Percentiles rank a stretch among this genome's conserved stretches.
Evolutionary conservation across 2,888 invertebrate genomes (phyloP).

Genomic region (Lycia hirtaria): DNA sequence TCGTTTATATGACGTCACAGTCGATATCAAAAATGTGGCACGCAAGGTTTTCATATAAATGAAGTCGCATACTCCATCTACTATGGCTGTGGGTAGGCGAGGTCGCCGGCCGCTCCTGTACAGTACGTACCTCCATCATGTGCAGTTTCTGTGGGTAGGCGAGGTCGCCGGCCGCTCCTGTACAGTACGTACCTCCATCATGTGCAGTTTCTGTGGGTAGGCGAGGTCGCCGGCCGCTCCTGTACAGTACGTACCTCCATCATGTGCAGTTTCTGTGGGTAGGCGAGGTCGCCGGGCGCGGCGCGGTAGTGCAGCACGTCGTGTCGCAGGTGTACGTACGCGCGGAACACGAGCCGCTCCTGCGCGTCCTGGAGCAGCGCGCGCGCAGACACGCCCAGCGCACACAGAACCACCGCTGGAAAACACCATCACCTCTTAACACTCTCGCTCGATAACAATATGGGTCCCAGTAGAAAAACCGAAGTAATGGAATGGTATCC

Average conservation of each 20-base stretch:
- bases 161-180: conserved; percentile 97
- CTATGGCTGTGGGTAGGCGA: conserved; percentile 98
- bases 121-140: conserved; percentile 95
- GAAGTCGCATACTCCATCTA: too few relatives aligned
- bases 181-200: conserved; percentile 98
- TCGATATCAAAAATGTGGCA: too few relatives aligned
- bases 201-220: conserved; percentile 98
- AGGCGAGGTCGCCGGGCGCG: conserved; percentile 97
- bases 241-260: conserved; percentile 95
- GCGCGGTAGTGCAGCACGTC: conserved; percentile 96
- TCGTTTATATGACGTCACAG: too few relatives aligned
- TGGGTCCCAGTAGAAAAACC: too few relatives aligned
- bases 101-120: too few relatives aligned
- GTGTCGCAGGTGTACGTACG: conserved; percentile 96
- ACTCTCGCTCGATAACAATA: too few relatives aligned
- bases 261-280: conserved; percentile 98
- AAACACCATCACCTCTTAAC: not conserved
- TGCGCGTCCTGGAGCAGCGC: conserved; percentile 97
- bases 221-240: conserved; percentile 98
- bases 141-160: conserved; percentile 98
- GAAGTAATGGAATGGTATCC: too few relatives aligned
- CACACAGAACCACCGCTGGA: conserved; percentile 86
- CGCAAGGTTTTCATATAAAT: too few relatives aligned
- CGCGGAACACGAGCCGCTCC: conserved; percentile 97
- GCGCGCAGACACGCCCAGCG: conserved; percentile 91